These are phyloP conservation scores for Sebastiscus albofasciatus DNA, from an alignment of 2,797 vertebrate genomes.

Conservation along the genomic window DNA sequence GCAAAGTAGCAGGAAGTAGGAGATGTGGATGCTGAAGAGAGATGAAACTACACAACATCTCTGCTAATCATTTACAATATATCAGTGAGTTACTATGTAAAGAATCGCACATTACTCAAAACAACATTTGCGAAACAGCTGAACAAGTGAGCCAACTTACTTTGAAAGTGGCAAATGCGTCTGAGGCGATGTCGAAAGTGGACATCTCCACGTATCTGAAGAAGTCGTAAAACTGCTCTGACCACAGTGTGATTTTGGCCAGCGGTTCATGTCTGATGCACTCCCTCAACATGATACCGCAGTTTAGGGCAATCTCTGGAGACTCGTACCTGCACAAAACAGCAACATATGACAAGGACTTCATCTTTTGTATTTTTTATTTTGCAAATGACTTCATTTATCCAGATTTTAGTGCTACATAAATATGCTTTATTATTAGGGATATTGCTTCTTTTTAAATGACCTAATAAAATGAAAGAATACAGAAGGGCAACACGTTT, in stretches of 20 bases:
- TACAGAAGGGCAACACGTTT: no score
- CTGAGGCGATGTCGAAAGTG: conserved; percentile 97
- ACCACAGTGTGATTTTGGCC: conserved; percentile 95
- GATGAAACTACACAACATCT: neutral
- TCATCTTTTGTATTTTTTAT: neutral
- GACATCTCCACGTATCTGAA: conserved; percentile 99
- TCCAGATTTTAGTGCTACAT: no score
- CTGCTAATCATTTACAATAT: neutral
- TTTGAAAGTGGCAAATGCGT: conserved; percentile 98
- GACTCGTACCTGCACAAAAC: conserved; percentile 89
- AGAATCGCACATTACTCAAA: neutral
- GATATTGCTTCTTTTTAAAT: no score
- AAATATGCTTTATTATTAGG: no score
- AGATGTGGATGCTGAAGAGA: neutral
- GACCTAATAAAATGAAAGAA: no score
- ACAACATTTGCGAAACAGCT: neutral
- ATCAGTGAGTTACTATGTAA: neutral
- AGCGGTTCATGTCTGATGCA: conserved; percentile 96
- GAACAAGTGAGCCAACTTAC: conserved; percentile 72
- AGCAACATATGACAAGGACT: neutral
- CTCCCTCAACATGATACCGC: conserved; percentile 97
- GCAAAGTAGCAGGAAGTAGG: neutral
- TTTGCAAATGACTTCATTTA: no score
- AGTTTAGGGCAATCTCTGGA: conserved; percentile 96
- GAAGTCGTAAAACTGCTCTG: conserved; percentile 97